Base-by-base conservation (phyloP, 1,140 invertebrate genomes). In the Drosophila setifemur region DNA sequence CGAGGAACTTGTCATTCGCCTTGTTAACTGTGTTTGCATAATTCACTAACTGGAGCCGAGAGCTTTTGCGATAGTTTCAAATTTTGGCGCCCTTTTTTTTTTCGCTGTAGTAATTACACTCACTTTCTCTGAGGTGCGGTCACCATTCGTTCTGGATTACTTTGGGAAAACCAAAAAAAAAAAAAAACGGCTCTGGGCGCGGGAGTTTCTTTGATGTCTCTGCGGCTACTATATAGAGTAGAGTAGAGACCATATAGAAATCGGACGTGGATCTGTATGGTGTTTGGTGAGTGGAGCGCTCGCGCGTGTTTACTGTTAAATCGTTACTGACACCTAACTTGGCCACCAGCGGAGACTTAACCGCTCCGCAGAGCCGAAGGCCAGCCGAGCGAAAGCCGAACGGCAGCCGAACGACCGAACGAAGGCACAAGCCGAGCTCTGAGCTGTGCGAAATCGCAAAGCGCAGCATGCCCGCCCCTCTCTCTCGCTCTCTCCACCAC, bases 271-370 rank as follows among this genome's bases (percentile, higher is more conserved):
- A 11, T 18, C 29, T 49, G 21, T 31, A 21, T 31, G 6, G 26
- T 19, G 45, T 45, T 26, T 33, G 12, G 21, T 49, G 61, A 19
- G 23, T 69, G 45, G 18, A 64, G 53, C 66, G 75, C 78, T 76
- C 52, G 54, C 78, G 76, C 67, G 75, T 54, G 70, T 73, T 73
- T 66, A 33, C 11, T 69, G 71, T 75, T 73, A 69, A 87, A 88
- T 82, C 75, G 79, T 81, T 81, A 88, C 86, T 88, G 86, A 79
- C 69, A 81, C 77, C 75, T 81, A 68, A 71, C 66, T 63, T 85
- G 79, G 61, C 66, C 73, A 73, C 76, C 75, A 81, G 73, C 69
- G 67, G 61, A 63, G 69, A 75, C 44, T 82, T 73, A 76, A 83
- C 75, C 35, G 25, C 5, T 23, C 26, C 16, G 16, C 45, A 2